phyloP scores from a whole-genome alignment of 1,140 invertebrate genomes.

The Leptonema lineaticorne region DNA sequence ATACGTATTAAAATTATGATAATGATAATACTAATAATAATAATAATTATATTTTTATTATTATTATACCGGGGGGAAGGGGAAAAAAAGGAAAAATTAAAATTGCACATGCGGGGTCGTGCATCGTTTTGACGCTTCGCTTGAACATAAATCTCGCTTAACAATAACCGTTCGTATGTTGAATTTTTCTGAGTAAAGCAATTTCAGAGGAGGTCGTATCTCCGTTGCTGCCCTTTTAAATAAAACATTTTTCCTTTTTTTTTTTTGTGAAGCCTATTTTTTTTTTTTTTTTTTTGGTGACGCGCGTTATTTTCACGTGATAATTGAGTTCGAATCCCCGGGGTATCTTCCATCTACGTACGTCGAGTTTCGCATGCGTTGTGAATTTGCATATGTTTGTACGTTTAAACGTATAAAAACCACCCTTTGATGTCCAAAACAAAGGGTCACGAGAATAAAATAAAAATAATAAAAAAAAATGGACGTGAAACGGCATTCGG shows the following conservation, averaged over 20 bases:
- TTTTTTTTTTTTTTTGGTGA: conserved; percentile 8
- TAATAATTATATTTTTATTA: too few relatives aligned
- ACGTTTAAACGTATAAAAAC: conserved; percentile 23
- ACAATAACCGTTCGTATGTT: neutral
- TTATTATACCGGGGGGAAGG: too few relatives aligned
- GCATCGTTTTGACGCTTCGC: neutral
- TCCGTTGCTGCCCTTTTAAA: neutral
- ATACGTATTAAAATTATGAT: neutral
- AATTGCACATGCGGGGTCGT: neutral
- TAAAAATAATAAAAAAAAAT: neutral
- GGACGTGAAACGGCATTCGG: neutral
- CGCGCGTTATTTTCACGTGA: conserved; percentile 24
- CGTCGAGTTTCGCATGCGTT: conserved; percentile 8
- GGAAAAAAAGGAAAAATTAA: neutral
- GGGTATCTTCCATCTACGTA: conserved; percentile 23
- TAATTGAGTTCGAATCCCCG: conserved; percentile 26
- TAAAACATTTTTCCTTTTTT: conserved; percentile 11
- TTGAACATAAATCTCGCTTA: neutral
- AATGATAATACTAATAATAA: neutral
- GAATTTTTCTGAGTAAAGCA: neutral
- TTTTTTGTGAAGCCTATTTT: too few relatives aligned
- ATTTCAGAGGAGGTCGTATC: neutral
- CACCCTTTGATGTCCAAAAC: conserved; percentile 25
- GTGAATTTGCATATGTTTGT: conserved; percentile 25
- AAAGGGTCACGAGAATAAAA: conserved; percentile 11